Conservation (phyloP, 35 echinoderm and acorn worm genomes). For the Eucidaris tribuloides region DNA sequence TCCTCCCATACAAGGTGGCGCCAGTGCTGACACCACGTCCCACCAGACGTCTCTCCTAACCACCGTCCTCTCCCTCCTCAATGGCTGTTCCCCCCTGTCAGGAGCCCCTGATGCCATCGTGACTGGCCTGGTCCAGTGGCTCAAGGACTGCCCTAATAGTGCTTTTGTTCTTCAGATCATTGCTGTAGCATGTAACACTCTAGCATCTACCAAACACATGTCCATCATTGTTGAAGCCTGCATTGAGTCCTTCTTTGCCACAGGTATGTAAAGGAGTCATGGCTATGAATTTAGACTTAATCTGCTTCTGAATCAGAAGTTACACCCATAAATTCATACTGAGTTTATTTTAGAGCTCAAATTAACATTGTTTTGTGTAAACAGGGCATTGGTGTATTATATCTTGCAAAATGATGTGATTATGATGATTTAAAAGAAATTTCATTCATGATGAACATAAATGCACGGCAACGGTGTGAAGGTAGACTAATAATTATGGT, state of each 20-base stretch:
- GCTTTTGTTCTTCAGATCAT: slow-evolving; percentile 58
- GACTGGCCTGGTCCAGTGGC: slow-evolving; percentile 51
- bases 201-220: slow-evolving; percentile 83
- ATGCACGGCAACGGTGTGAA: too few relatives aligned
- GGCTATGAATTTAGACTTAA: background rate
- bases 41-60: slow-evolving; percentile 61
- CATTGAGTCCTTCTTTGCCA: slow-evolving; percentile 78
- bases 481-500: too few relatives aligned
- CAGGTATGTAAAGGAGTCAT: slow-evolving; percentile 64
- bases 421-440: too few relatives aligned
- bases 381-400: too few relatives aligned
- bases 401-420: too few relatives aligned
- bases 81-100: slow-evolving; percentile 77
- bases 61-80: slow-evolving; percentile 67
- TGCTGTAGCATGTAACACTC: slow-evolving; percentile 66
- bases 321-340: too few relatives aligned
- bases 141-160: slow-evolving; percentile 41
- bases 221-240: slow-evolving; percentile 66
- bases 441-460: too few relatives aligned
- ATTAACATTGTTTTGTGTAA: too few relatives aligned
- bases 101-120: slow-evolving; percentile 61
- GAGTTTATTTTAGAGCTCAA: too few relatives aligned
- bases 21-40: background rate
- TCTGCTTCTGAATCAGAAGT: too few relatives aligned
- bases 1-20: too few relatives aligned